Evolutionary conservation across 64 coral and sea anemone species (phyloP), one percentile per base, ranked within the genome.

Genomic region (Montipora efflorescens): DNA sequence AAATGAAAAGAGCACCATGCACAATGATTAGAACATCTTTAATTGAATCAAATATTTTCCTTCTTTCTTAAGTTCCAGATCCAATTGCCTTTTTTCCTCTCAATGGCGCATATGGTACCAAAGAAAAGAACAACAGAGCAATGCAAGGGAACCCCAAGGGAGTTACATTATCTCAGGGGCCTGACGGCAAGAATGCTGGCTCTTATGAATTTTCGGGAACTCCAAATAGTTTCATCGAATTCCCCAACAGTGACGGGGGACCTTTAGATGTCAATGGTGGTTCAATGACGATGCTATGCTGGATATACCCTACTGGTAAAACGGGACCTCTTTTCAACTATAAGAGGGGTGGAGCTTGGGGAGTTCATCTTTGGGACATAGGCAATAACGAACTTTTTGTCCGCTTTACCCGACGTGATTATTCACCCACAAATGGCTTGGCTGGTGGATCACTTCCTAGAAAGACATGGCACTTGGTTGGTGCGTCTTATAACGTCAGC

Each of bases 181-280:
- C 81, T 21, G 81, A 84, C 7, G 81, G 81, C 19, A 25, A 84
- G 36, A 10, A 20, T 84, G 57, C 20, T 64, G 55, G 81, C 43
- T 84, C 81, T 67, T 84, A 84, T 25, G 81, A 84, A 84, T 84
- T 84, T 51, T 8, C 2, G 10, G 81, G 81, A 61, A 66, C 4
- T 68, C 4, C 20, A 21, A 84, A 12, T 58, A 68, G 58, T 22
- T 67, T 23, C 62, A 84, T 86, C 47, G 82, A 86, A 47, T 69
- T 86, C 45, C 82, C 82, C 16, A 86, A 86, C n/a, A 19, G 5
- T 8, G 68, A 20, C 20, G 51, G 51, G 3, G 78, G 49, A 3
- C 48, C 14, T 11, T 80, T 80, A 10, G 77, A 79, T 20, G 77
- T 9, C 1, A 4, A 36, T 1, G 28, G 18, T 16, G 8, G 52